Conservation (phyloP, 1,140 invertebrate species). For the Paracyclopina nana region DNA sequence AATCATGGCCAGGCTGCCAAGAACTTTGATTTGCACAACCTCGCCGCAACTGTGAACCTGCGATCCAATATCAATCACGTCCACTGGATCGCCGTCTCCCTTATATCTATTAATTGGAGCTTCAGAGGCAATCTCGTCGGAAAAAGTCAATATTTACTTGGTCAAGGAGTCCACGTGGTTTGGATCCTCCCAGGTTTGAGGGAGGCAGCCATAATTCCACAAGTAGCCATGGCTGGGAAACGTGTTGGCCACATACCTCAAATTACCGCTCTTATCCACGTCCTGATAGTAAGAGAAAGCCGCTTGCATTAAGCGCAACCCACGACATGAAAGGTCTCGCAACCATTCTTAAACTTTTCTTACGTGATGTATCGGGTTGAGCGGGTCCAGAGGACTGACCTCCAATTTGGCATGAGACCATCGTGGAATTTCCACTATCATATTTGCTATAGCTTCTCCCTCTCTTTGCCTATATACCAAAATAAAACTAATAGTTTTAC, state of each 20-base stretch:
- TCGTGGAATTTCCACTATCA: constrained; percentile 95
- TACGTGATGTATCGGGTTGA: constrained; percentile 98
- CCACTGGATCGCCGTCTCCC: constrained; percentile 96
- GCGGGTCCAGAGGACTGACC: constrained; percentile 38
- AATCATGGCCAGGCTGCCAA: constrained; percentile 73
- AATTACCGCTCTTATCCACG: constrained; percentile 87
- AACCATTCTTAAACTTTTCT: no score
- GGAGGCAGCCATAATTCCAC: constrained; percentile 98
- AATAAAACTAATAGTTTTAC: not conserved
- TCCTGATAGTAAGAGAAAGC: no score
- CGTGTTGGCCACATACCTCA: constrained; percentile 85
- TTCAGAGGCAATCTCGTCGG: no score
- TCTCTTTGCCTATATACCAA: constrained; percentile 37
- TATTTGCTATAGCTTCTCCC: constrained; percentile 59
- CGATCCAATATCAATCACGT: constrained; percentile 91
- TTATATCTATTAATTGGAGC: no score
- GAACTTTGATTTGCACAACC: constrained; percentile 56
- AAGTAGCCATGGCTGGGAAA: constrained; percentile 99
- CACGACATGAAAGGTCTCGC: no score
- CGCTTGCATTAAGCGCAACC: no score
- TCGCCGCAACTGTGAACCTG: constrained; percentile 19
- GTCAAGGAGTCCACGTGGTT: constrained; percentile 58
- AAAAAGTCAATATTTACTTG: no score
- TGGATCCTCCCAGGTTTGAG: constrained; percentile 37
- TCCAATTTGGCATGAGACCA: constrained; percentile 99